Conservation (phyloP, 2,888 invertebrate genomes). For the Lypha dubia region DNA sequence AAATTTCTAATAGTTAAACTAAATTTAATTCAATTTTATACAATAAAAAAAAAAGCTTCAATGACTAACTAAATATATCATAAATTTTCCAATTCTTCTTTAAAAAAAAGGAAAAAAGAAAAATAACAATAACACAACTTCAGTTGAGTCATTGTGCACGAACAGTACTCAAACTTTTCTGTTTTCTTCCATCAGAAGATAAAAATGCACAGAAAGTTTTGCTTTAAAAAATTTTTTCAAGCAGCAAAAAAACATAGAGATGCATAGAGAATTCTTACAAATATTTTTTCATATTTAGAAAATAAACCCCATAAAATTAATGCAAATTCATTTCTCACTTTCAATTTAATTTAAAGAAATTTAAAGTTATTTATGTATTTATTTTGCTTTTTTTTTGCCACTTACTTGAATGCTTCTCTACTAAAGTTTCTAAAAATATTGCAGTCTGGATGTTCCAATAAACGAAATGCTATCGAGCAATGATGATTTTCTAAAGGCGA, state of each 20-base stretch:
- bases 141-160: constrained; percentile 13
- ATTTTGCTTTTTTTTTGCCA: too few species aligned
- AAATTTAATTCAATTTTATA: neutral
- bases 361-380: neutral
- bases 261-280: constrained; percentile 38
- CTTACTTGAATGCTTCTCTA: constrained; percentile 85
- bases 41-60: neutral
- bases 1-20: neutral
- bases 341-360: constrained; percentile 7
- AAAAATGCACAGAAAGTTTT: constrained; percentile 13
- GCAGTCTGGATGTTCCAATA: constrained; percentile 90
- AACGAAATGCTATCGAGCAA: constrained; percentile 92
- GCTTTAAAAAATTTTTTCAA: constrained; percentile 12
- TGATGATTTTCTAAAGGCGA: constrained; percentile 94
- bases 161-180: constrained; percentile 26
- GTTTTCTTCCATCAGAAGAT: neutral
- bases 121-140: constrained; percentile 13
- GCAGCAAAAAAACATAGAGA: constrained; percentile 15
- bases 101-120: neutral
- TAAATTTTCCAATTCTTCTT: neutral
- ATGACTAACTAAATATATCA: neutral
- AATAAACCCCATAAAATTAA: constrained; percentile 33
- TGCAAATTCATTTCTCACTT: constrained; percentile 20
- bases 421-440: constrained; percentile 90
- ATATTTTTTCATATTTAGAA: constrained; percentile 29